Base-by-base conservation (phyloP, 2,797 vertebrate genomes). In the Macropus fuliginosus region DNA sequence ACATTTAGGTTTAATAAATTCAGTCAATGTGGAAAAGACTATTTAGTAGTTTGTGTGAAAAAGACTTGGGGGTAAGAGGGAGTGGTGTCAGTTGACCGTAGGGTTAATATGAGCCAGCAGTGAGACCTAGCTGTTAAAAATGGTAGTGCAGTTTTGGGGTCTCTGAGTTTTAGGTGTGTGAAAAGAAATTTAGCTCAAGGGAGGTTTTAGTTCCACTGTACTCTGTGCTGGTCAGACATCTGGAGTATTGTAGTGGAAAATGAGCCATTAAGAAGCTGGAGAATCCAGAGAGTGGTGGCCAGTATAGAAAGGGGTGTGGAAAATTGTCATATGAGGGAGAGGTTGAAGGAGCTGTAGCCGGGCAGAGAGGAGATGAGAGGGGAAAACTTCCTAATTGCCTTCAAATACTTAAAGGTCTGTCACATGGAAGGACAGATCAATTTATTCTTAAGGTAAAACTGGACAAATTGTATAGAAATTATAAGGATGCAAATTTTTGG, bases 291-390 rank as follows among this genome's bases (percentile, higher is more conserved):
- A 27, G 10, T 46, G 21, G 74, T 50, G 40, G 95, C 40, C 50
- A 54, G 54, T 50, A 87, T 10, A 46, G 21, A 87, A 9, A 87
- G 74, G 21, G 66, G 40, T 81, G 6, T 81, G 74, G 66, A 40
- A 27, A 10, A 81, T 46, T 81, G 40, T 81, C 50, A 34, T 40
- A 40, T 62, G 57, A n/a, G 92, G 95, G 56, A 93, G 50, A 6
- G 92, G n/a, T 96, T 97, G 81, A 97, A 95, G 66, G 74, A 74
- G 66, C n/a, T 96, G 66, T 95, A 92, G 18, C 57, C 94, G 55
- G 94, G 55, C 56, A 92, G 96, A 93, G 55, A 94, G 56, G 93
- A 66, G 14, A 9, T 24, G 31, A 40, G 95, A 56, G 92, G 89
- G 54, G 74, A 92, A 91, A 87, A 95, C 95, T 57, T 74, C 59